Conservation (phyloP, 2,888 invertebrate species). For the Watsonalla cultraria region DNA sequence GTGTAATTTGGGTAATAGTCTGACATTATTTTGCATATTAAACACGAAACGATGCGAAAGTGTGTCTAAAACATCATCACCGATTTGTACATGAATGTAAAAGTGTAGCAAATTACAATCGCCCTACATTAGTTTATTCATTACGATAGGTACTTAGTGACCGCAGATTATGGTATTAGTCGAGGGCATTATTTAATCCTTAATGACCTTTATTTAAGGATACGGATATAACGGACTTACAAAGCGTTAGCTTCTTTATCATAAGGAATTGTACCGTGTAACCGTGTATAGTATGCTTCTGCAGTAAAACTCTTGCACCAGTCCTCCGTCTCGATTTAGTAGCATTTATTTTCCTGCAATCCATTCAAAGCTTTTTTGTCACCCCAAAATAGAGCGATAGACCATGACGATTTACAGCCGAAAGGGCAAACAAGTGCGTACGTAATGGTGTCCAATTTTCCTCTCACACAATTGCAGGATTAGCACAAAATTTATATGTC, state of each 20-base stretch:
- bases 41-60: conserved; percentile 25
- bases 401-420: conserved; percentile 58
- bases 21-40: neutral
- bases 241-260: no score
- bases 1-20: neutral
- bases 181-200: no score
- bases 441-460: conserved; percentile 67
- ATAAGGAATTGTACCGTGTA: no score
- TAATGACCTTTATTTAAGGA: no score
- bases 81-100: conserved; percentile 42
- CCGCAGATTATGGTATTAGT: no score
- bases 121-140: conserved; percentile 20
- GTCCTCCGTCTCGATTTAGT: no score
- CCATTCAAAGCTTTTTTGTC: conserved; percentile 24
- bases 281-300: no score
- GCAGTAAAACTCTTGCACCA: no score
- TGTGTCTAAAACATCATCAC: conserved; percentile 36
- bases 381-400: conserved; percentile 53
- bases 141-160: no score
- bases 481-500: conserved; percentile 73
- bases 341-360: neutral
- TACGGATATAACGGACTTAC: no score
- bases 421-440: conserved; percentile 53
- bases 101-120: conserved; percentile 62
- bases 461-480: conserved; percentile 69